Evolutionary conservation across 1,140 invertebrate genomes (phyloP).

Genomic region (Caenorhabditis remanei): DNA sequence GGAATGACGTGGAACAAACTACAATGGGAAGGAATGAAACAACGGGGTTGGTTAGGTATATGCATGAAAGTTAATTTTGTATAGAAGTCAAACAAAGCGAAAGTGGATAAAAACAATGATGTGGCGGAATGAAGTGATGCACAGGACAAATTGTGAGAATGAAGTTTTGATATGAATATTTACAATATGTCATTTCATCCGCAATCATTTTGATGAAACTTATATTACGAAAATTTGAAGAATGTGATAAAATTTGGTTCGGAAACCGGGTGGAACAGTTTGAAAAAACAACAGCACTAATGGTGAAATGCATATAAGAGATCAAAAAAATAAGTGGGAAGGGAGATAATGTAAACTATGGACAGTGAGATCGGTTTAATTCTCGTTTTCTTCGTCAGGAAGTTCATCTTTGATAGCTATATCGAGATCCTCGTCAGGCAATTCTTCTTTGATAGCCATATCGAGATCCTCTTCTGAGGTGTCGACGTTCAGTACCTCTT

Average conservation of each 20-base stretch:
- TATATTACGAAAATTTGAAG: neutral
- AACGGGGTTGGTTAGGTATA: neutral
- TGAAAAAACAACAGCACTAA: slow-evolving; percentile 4
- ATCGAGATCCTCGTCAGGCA: slow-evolving; percentile 3
- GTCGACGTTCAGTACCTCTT: neutral
- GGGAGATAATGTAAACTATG: neutral
- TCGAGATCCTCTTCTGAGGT: slow-evolving; percentile 19
- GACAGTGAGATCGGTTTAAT: neutral
- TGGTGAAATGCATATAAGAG: slow-evolving; percentile 19
- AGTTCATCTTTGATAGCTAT: neutral
- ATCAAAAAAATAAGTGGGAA: neutral
- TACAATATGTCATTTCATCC: slow-evolving; percentile 52
- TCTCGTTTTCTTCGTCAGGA: neutral
- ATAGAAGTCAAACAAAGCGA: neutral
- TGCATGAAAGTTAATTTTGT: neutral
- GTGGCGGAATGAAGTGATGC: neutral
- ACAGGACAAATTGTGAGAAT: slow-evolving; percentile 14
- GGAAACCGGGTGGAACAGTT: neutral
- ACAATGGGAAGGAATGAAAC: slow-evolving; percentile 1
- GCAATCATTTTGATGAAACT: neutral
- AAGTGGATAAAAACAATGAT: slow-evolving; percentile 26
- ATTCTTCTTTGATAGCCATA: neutral
- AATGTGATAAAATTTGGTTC: neutral
- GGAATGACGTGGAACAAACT: slow-evolving; percentile 17
- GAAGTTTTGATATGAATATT: slow-evolving; percentile 24